Evolutionary conservation across 2,113 vertebrate genomes (phyloP).

Genomic region (Tympanuchus pallidicinctus): DNA sequence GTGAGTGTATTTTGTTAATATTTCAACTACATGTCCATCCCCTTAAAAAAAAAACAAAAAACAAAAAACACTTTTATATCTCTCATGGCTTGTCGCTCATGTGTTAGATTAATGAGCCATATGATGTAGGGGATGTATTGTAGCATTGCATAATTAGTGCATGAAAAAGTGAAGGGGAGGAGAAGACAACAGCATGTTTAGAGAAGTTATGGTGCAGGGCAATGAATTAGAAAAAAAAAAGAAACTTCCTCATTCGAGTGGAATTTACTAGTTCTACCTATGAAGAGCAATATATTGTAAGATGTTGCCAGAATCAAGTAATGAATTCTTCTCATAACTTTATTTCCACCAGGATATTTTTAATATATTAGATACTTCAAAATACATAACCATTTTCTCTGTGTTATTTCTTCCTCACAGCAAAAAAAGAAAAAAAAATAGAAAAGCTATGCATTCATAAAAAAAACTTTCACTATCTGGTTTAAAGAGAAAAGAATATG

Average conservation of each 20-base stretch:
- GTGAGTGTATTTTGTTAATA: not conserved
- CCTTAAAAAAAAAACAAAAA: not conserved
- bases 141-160: not conserved
- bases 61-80: not conserved
- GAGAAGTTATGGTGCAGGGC: not conserved
- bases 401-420: not conserved
- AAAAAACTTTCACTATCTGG: not conserved
- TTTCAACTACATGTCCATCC: not conserved
- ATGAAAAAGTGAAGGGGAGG: not conserved
- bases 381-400: not conserved
- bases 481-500: not conserved
- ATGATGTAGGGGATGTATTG: not conserved
- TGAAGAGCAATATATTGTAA: not conserved
- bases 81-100: not conserved
- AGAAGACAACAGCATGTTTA: not conserved
- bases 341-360: not conserved
- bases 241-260: not conserved
- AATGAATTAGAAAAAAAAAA: conserved; percentile 1
- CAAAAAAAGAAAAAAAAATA: not conserved
- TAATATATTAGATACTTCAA: not conserved
- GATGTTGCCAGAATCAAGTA: not conserved
- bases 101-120: not conserved
- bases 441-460: not conserved
- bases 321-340: not conserved
- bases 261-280: not conserved